Evolutionary conservation across 23 tunicate species (phyloP).

Genomic region (Halocynthia roretzi): DNA sequence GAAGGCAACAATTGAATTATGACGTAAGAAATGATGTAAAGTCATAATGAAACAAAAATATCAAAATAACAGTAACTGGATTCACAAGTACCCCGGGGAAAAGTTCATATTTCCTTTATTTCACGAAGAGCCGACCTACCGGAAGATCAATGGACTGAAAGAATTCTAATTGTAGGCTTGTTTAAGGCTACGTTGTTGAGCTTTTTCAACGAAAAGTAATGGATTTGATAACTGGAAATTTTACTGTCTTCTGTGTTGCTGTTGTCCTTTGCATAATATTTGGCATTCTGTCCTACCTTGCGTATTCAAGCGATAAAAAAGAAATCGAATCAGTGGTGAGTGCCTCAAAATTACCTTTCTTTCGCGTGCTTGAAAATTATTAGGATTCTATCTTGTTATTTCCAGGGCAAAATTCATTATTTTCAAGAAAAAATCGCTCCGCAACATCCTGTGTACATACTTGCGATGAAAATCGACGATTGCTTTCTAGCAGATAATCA

Average conservation of each 20-base stretch:
- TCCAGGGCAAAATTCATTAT: conserved; percentile 33
- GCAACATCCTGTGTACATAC: conserved; percentile 17
- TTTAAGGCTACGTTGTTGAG: no score
- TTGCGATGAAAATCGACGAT: conserved; percentile 31
- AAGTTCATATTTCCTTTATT: no score
- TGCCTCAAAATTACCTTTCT: not conserved
- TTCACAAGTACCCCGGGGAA: no score
- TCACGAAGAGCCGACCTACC: no score
- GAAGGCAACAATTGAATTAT: no score
- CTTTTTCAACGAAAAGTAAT: no score
- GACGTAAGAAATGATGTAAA: no score
- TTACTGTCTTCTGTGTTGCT: conserved; percentile 21
- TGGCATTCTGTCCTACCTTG: conserved; percentile 14
- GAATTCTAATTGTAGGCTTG: no score
- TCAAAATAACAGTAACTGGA: no score
- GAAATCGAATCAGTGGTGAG: conserved; percentile 20
- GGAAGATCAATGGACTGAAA: no score
- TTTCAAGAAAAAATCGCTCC: conserved; percentile 37
- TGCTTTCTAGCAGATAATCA: conserved; percentile 12
- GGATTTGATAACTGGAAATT: conserved; percentile 31
- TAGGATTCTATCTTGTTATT: not conserved
- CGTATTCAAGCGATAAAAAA: not conserved
- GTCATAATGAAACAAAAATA: no score
- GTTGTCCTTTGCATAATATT: conserved; percentile 7
- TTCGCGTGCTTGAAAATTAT: not conserved